These are phyloP conservation scores for Lepus americanus DNA, from an alignment of 2,113 vertebrate genomes.

Conservation along the genomic window DNA sequence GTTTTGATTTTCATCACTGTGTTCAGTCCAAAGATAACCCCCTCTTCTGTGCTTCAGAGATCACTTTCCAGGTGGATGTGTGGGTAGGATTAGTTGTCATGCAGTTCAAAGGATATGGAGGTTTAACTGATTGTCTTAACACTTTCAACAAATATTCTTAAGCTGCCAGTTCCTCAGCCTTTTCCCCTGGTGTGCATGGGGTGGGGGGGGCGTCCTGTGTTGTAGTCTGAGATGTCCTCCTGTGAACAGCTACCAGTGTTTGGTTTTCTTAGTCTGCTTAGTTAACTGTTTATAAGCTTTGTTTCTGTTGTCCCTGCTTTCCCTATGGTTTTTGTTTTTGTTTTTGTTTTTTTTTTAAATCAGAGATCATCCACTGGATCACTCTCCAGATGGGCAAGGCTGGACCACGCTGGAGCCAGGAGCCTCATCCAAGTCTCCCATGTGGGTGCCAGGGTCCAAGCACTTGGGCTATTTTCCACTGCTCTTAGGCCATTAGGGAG, in stretches of 20 bases:
- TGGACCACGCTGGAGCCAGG: too few relatives aligned
- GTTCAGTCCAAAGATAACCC: neutral
- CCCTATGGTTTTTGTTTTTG: too few relatives aligned
- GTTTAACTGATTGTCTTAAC: neutral
- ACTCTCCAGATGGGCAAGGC: too few relatives aligned
- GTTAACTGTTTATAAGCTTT: neutral
- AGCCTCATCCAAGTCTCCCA: too few relatives aligned
- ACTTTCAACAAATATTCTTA: neutral
- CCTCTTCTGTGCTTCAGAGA: neutral
- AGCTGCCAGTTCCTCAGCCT: neutral
- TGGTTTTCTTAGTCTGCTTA: neutral
- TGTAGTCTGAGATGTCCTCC: neutral
- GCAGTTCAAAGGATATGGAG: neutral
- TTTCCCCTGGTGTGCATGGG: neutral
- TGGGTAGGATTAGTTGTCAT: neutral
- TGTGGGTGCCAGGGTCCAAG: too few relatives aligned
- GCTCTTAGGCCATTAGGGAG: too few relatives aligned
- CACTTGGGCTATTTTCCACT: too few relatives aligned
- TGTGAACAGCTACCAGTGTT: neutral
- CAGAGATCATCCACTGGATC: too few relatives aligned
- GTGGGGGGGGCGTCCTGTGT: neutral
- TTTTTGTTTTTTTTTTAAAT: neutral
- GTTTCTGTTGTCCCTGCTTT: neutral
- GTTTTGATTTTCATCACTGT: neutral
- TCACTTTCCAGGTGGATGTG: neutral